Conservation (phyloP, 2,888 invertebrate genomes). For the Euphydryas editha region DNA sequence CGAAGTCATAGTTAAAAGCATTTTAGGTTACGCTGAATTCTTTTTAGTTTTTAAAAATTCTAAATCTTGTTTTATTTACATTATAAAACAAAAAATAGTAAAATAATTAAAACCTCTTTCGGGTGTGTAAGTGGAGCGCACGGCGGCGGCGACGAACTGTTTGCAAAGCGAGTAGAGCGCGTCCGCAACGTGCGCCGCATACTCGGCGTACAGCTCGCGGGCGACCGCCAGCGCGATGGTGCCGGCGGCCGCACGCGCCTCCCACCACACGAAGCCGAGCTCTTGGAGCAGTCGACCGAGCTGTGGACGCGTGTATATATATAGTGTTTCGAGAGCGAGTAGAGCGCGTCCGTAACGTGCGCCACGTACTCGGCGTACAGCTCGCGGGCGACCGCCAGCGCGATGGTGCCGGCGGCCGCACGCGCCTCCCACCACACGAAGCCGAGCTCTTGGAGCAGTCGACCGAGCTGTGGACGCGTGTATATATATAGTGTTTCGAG, state of each 20-base stretch:
- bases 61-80: no score
- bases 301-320: constrained; percentile 52
- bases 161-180: constrained; percentile 52
- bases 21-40: no score
- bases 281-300: constrained; percentile 61
- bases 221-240: background rate
- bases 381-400: background rate
- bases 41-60: no score
- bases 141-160: constrained; percentile 55
- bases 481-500: constrained; percentile 44
- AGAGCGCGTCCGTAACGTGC: constrained; percentile 51
- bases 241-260: constrained; percentile 45
- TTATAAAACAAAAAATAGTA: no score
- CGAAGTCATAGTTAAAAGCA: no score
- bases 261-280: constrained; percentile 65
- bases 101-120: constrained; percentile 56
- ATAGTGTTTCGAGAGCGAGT: constrained; percentile 49
- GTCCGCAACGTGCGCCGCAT: constrained; percentile 53
- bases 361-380: constrained; percentile 50
- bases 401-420: constrained; percentile 10
- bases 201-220: constrained; percentile 36
- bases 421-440: constrained; percentile 63
- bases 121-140: constrained; percentile 56
- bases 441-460: constrained; percentile 63
- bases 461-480: constrained; percentile 58